Evolutionary conservation across 2,797 vertebrate genomes (phyloP), one percentile per base, ranked within the genome.

Genomic region (Myoxocephalus aenaeus): DNA sequence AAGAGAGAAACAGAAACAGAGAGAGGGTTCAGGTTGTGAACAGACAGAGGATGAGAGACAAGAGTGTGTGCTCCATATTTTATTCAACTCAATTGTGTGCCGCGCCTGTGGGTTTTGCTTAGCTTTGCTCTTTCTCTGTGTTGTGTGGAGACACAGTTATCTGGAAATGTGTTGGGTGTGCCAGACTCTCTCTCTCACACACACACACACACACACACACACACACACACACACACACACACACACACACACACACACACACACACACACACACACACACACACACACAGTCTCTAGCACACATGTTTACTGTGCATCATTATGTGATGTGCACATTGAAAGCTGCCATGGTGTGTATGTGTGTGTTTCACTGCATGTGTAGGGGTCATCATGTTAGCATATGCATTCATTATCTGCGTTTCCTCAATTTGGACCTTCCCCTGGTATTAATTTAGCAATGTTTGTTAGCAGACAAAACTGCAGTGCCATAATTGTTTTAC

Each of bases 401-500:
- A 2, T 83, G 38, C 62, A 32, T 69, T 68, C 42, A 68, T 74
- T 46, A 73, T 73, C 72, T 67, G 10, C 63, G 54, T 29, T 65
- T 78, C 53, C 75, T 67, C 27, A 36, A 14, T 75, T 42, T 80
- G 59, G 38, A 53, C 25, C 32, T 18, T 15, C 70, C 65, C 65
- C 70, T 58, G 66, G 48, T 63, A 69, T 56, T 83, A 71, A 77
- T 87, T 81, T 36, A 66, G 8, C 27, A 42, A 42, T 73, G 76
- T 79, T 80, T 71, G 70, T 75, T 38, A 44, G 64, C 66, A 75
- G 72, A 79, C 73, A 66, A 18, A 86, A 74, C 75, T 81, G 78
- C 77, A 76, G 75, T 40, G 14, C 51, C 32, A 46, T 84, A 86
- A 90, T 92, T 86, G 89, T 88, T 90, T 90, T 65, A 82, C 75